Conservation (phyloP, 2,797 vertebrate species). For the Thripadectes ignobilis region DNA sequence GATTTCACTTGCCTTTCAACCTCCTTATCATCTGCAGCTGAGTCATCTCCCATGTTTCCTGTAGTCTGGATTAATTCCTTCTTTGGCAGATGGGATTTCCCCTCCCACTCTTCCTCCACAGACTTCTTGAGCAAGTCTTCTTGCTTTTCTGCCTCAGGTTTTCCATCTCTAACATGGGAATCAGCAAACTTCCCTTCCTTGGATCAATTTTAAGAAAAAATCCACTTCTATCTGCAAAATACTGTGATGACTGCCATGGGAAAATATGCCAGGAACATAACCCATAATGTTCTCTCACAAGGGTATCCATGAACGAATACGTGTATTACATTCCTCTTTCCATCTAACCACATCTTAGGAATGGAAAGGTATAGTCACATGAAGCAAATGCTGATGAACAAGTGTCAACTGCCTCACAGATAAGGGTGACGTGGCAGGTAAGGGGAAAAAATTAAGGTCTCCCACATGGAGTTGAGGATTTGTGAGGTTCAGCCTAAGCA, state of each 20-base stretch:
- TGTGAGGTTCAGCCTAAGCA: background rate
- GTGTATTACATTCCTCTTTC: background rate
- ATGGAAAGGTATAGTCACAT: background rate
- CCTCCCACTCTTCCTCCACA: constrained; percentile 31
- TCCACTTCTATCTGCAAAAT: background rate
- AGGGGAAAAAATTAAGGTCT: background rate
- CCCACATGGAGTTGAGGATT: background rate
- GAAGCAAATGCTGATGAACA: background rate
- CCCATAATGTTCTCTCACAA: background rate
- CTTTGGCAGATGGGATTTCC: constrained; percentile 43
- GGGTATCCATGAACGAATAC: background rate
- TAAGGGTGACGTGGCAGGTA: background rate
- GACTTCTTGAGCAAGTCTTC: background rate
- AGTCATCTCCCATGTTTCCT: constrained; percentile 30
- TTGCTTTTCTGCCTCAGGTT: background rate
- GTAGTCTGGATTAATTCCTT: constrained; percentile 16
- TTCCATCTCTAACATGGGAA: background rate
- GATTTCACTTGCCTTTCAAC: constrained; percentile 12
- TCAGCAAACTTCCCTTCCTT: background rate
- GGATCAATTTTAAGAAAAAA: background rate
- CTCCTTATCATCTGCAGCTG: constrained; percentile 23
- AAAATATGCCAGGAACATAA: background rate
- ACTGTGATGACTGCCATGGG: background rate
- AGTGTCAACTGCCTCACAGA: background rate
- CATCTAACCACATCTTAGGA: background rate